A percentile compares a stretch with the other conserved stretches of the same genome.
Conservation (phyloP, 2,888 invertebrate genomes). For the Ornithoptera alexandrae region DNA sequence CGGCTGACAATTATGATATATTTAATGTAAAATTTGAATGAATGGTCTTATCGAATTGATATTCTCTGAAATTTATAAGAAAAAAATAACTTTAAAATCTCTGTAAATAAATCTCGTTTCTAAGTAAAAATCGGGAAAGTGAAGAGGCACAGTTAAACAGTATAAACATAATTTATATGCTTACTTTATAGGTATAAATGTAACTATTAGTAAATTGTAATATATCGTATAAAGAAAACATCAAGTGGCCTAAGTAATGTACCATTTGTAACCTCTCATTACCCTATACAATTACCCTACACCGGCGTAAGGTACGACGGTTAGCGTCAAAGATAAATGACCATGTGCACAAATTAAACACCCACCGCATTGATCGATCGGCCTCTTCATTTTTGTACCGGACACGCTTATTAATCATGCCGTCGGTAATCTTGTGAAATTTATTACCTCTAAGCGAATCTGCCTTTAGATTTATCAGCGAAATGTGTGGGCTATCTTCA, state of each 20-base stretch:
- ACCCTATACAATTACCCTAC: conserved; percentile 56
- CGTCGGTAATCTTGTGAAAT: conserved; percentile 75
- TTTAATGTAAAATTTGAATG: no score
- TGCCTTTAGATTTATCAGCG: conserved; percentile 74
- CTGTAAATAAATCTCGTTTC: no score
- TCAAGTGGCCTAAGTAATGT: conserved; percentile 30
- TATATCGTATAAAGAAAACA: conserved; percentile 6
- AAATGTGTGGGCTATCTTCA: conserved; percentile 67
- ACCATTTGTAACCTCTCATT: conserved; percentile 40
- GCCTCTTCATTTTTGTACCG: conserved; percentile 73
- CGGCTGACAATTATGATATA: no score
- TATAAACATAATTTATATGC: no score
- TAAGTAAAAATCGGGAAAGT: no score
- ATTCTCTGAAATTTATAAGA: no score
- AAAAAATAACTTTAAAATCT: no score
- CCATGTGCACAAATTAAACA: conserved; percentile 70
- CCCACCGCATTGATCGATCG: conserved; percentile 74
- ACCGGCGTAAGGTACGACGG: conserved; percentile 45
- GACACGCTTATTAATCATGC: conserved; percentile 70
- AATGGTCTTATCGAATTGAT: no score
- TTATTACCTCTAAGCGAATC: conserved; percentile 79
- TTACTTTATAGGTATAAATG: no score
- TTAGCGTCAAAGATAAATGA: conserved; percentile 73
- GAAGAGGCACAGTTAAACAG: no score
- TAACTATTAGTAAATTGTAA: not conserved